phyloP scores from a whole-genome alignment of 2,797 vertebrate species.

The Takifugu rubripes region DNA sequence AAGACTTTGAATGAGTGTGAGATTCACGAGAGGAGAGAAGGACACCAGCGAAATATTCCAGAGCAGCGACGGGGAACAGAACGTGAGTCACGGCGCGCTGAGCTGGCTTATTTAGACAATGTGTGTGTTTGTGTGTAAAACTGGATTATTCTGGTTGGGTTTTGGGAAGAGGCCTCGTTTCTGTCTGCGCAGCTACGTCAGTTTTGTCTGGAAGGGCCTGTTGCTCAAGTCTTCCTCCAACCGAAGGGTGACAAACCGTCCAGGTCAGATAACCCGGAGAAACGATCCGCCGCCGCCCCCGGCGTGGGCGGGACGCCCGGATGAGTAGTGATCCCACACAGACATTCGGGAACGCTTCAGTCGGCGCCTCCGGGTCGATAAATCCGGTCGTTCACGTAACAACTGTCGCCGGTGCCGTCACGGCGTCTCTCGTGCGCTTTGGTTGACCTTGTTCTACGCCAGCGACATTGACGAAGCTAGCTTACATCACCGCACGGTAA shows the following conservation, averaged over 20 bases:
- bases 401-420: too few relatives aligned
- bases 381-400: too few relatives aligned
- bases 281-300: too few relatives aligned
- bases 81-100: constrained; percentile 65
- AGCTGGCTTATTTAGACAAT: constrained; percentile 66
- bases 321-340: too few relatives aligned
- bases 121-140: constrained; percentile 47
- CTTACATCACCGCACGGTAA: too few relatives aligned
- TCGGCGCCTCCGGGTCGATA: too few relatives aligned
- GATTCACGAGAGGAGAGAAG: constrained; percentile 53
- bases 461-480: too few relatives aligned
- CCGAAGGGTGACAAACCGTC: constrained; percentile 25
- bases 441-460: too few relatives aligned
- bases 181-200: constrained; percentile 55
- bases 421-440: too few relatives aligned
- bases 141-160: constrained; percentile 62
- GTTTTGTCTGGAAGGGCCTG: constrained; percentile 36
- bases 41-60: constrained; percentile 62
- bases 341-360: too few relatives aligned
- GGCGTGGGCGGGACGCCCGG: too few relatives aligned
- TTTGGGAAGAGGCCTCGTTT: constrained; percentile 68
- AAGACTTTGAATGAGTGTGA: constrained; percentile 70
- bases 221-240: constrained; percentile 37
- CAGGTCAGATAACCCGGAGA: too few relatives aligned
- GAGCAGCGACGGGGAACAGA: constrained; percentile 55